Evolutionary conservation across 1,140 invertebrate genomes (phyloP), one percentile per base, ranked within the genome.

Genomic region (Heliconius nattereri): DNA sequence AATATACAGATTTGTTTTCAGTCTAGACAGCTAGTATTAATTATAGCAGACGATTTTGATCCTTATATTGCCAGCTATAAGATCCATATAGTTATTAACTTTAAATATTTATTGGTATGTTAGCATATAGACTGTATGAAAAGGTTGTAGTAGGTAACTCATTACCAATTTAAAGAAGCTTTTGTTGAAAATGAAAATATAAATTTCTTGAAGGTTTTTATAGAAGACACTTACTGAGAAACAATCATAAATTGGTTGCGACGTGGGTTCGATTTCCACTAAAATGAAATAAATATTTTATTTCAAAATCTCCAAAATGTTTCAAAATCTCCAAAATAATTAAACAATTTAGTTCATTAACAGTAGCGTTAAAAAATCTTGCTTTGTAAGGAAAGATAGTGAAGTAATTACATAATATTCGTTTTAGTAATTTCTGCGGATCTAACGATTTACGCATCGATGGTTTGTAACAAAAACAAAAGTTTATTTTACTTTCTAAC

Each of bases 21-120:
- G 78, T 79, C 78, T 79, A 79, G 78, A 79, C 74, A 16, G 60
- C 60, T 29, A 66, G 3, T 29, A 66, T 66, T 26, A 16, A 11
- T 7, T 29, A 19, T 29, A 13, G 13, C 60, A 29, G 37, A 40
- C 35, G 35, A 80, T 60, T 80, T 72, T 72, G 3, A n/a, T 16
- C n/a, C 66, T 75, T 79, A 79, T 71, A 0, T 3, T 7, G 6
- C 7, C 13, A 60, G 32, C n/a, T 3, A 75, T 76, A 80, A 57
- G 74, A 60, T 13, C 20, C 45, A 71, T 49, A 57, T 52, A 23
- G 5, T 72, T 60, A 66, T 29, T 66, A 13, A 29, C 16, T n/a
- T 29, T 66, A 66, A 66, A 29, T n/a, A 29, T 66, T 66, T 13
- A 29, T 66, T 66, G 60, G 29, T 66, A 16, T 66, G 9, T 66